Percentiles rank a stretch among this genome's conserved stretches.
These are phyloP conservation scores for Lasioglossum marginatum DNA, from an alignment of 2,888 invertebrate genomes.

Conservation along the genomic window DNA sequence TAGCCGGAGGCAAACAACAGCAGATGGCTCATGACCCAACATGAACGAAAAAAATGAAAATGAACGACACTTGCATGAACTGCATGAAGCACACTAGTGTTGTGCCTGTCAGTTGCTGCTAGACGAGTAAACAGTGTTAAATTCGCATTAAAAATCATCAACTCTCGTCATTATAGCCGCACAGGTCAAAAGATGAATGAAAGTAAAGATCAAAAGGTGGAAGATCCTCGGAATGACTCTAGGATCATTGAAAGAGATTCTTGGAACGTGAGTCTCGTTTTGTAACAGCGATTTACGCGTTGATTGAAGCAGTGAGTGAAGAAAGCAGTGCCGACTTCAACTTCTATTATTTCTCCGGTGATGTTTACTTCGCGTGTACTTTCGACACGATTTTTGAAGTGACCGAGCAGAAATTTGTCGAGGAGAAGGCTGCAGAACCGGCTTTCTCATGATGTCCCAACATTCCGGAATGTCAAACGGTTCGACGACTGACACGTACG, in stretches of 20 bases:
- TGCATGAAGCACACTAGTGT: not conserved
- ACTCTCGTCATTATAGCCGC: not conserved
- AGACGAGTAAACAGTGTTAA: not conserved
- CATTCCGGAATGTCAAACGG: not conserved
- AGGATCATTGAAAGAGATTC: not conserved
- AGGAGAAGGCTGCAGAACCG: not conserved
- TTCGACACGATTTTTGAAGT: not conserved
- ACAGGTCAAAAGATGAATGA: not conserved
- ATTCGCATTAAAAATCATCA: not conserved
- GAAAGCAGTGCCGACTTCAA: not conserved
- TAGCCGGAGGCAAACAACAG: not conserved
- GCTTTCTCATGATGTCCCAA: not conserved
- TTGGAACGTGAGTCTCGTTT: not conserved
- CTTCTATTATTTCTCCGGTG: not conserved
- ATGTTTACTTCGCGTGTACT: not conserved
- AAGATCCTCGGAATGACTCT: not conserved
- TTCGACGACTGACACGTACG: not conserved
- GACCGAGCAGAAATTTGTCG: not conserved
- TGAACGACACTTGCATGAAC: not conserved
- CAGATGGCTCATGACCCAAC: not conserved
- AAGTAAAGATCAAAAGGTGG: not conserved
- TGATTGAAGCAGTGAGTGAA: not conserved
- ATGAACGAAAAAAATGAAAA: not conserved
- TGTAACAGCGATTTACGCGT: not conserved
- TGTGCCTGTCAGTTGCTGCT: not conserved